phyloP scores from a whole-genome alignment of 2,797 vertebrate species.

The Aulostomus chinensis region DNA sequence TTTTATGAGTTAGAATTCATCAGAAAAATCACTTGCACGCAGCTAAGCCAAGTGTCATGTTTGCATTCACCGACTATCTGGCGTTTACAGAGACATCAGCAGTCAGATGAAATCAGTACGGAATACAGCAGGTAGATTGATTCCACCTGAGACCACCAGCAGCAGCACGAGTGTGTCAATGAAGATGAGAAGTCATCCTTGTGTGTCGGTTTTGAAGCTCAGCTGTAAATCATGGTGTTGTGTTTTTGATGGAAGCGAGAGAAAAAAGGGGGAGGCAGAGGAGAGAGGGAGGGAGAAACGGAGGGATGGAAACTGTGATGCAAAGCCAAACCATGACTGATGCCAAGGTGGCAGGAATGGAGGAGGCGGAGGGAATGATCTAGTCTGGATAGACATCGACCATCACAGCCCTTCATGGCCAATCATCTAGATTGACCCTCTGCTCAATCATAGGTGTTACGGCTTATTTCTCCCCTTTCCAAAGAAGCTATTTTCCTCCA shows the following conservation, averaged over 20 bases:
- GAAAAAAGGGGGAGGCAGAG: constrained; percentile 3
- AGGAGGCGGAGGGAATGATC: constrained; percentile 29
- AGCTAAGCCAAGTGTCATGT: constrained; percentile 35
- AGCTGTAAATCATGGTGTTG: constrained; percentile 49
- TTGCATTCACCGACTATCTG: constrained; percentile 50
- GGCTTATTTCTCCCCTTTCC: constrained; percentile 16
- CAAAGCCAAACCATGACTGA: constrained; percentile 46
- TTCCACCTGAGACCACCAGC: background rate
- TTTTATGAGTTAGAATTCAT: no score
- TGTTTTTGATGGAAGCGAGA: no score
- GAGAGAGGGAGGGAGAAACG: constrained; percentile 3
- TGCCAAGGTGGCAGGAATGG: constrained; percentile 56
- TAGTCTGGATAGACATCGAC: constrained; percentile 17
- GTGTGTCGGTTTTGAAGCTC: no score
- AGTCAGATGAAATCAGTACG: constrained; percentile 26
- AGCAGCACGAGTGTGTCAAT: constrained; percentile 6
- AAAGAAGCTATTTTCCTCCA: constrained; percentile 17
- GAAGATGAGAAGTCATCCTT: constrained; percentile 10
- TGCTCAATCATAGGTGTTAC: constrained; percentile 5
- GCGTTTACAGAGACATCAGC: no score
- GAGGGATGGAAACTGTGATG: constrained; percentile 37
- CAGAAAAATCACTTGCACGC: no score
- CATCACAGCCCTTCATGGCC: constrained; percentile 27
- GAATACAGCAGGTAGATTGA: constrained; percentile 34
- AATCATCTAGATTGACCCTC: no score